phyloP scores from a whole-genome alignment of 92 coral and sea anemone genomes.

The Pocillopora grandis region DNA sequence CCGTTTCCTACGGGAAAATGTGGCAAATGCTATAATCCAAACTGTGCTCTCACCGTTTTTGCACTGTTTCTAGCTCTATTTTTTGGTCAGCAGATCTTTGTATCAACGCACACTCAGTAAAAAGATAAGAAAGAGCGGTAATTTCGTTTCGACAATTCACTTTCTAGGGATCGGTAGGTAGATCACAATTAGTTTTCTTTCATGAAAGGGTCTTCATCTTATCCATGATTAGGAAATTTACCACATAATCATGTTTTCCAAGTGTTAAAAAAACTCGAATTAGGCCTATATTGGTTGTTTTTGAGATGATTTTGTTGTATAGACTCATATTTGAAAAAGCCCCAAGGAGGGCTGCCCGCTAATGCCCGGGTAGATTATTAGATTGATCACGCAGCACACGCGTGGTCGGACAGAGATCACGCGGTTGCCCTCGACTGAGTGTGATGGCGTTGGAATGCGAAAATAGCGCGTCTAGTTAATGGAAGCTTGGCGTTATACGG shows the following conservation, averaged over 20 bases:
- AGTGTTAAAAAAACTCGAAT: background rate
- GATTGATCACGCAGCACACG: slow-evolving; percentile 20
- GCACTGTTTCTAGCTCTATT: background rate
- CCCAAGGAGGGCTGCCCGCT: too few species aligned
- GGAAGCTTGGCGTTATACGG: slow-evolving; percentile 75
- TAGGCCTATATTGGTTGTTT: too few species aligned
- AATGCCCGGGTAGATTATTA: too few species aligned
- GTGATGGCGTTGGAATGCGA: slow-evolving; percentile 40
- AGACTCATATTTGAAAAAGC: background rate
- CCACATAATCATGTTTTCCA: background rate
- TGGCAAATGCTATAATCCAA: background rate
- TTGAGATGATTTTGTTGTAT: too few species aligned
- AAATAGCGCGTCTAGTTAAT: slow-evolving; percentile 36
- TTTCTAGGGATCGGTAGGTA: background rate
- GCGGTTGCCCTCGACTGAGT: background rate
- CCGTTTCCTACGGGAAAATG: background rate
- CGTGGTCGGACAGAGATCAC: slow-evolving; percentile 30
- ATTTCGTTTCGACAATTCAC: background rate
- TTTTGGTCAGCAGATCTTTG: background rate
- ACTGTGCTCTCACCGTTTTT: background rate
- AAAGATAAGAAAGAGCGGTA: background rate
- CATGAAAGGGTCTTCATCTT: background rate
- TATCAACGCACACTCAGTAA: background rate
- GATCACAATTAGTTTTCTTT: too few species aligned
- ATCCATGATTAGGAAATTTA: background rate